phyloP scores from a whole-genome alignment of 2,113 vertebrate genomes.

The Canis aureus region DNA sequence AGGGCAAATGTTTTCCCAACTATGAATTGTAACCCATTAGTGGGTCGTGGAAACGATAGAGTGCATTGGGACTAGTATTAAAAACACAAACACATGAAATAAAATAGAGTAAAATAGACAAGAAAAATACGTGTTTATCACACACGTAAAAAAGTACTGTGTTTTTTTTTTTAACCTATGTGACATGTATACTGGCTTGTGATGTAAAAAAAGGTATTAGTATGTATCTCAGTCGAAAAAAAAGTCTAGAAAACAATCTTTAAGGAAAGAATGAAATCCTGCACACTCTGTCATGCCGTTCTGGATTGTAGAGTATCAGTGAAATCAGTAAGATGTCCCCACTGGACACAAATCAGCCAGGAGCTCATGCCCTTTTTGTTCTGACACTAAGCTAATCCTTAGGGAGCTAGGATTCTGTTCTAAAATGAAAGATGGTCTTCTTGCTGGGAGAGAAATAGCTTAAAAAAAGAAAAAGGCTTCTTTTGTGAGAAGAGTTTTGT shows the following conservation, averaged over 20 bases:
- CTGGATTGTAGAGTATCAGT: not conserved
- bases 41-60: slow-evolving; percentile 3
- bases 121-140: not conserved
- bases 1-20: not conserved
- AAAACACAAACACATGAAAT: not conserved
- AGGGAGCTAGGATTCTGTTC: slow-evolving; percentile 3
- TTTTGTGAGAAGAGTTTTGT: not conserved
- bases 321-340: not conserved
- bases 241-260: not conserved
- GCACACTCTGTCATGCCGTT: not conserved
- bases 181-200: not conserved
- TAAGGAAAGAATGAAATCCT: not conserved
- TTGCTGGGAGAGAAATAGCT: slow-evolving; percentile 15
- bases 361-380: not conserved
- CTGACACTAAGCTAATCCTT: not conserved
- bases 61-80: not conserved
- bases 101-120: not conserved
- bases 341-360: not conserved
- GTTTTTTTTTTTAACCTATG: not conserved
- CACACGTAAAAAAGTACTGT: not conserved
- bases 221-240: not conserved
- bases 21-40: not conserved
- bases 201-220: not conserved
- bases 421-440: not conserved
- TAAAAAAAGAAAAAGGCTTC: not conserved